Conservation (phyloP, 2,797 vertebrate species). For the Enteromius fasciolatus region DNA sequence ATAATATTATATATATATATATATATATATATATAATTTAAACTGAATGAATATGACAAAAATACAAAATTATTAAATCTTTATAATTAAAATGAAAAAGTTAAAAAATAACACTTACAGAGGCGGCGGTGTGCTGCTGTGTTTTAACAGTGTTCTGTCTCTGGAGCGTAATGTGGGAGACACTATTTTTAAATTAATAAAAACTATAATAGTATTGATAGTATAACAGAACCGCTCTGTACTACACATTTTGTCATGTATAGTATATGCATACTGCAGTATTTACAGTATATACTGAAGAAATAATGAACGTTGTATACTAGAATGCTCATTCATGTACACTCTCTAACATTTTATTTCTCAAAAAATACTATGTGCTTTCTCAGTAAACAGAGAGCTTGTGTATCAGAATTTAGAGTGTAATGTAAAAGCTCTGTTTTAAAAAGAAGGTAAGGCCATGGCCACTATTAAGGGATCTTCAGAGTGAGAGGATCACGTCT, state of each 20-base stretch:
- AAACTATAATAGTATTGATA: neutral
- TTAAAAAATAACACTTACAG: too few species aligned
- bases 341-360: neutral
- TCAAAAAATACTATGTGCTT: neutral
- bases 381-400: neutral
- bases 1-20: too few species aligned
- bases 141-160: too few species aligned
- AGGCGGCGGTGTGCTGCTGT: too few species aligned
- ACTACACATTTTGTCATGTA: neutral
- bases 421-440: neutral
- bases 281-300: neutral
- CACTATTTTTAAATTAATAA: neutral
- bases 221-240: neutral
- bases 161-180: too few species aligned
- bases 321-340: neutral
- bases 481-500: slow-evolving; percentile 18
- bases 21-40: too few species aligned
- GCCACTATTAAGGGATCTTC: slow-evolving; percentile 5
- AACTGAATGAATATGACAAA: too few species aligned
- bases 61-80: too few species aligned
- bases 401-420: neutral
- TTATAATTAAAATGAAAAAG: too few species aligned
- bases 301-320: neutral
- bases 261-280: neutral
- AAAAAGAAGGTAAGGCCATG: slow-evolving; percentile 3